Evolutionary conservation across 1,140 invertebrate species (phyloP), one percentile per base, ranked within the genome.

Genomic region (Drosophila repletoides): DNA sequence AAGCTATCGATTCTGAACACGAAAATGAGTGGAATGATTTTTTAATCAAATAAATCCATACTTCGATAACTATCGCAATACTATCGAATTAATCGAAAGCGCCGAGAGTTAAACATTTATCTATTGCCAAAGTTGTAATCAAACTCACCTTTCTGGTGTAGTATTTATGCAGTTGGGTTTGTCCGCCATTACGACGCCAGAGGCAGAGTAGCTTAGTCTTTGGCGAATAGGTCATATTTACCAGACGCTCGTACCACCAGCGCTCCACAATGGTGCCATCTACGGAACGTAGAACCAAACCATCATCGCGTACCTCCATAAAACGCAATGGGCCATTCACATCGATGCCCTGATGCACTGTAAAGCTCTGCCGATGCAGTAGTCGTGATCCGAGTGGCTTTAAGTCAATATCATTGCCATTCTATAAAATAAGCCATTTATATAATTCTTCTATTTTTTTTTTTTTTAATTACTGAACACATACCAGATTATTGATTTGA

Each of bases 191-290:
- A 70, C 95, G 93, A 58, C 96, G 94, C 97, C 98, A 99, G 34
- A 99, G 92, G 91, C 98, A 99, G 40, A 99, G 92, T 9, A 99
- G 96, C 91, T 97, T 96, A 79, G 96, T 99, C 92, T 99, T 99
- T 0, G 98, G 99, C 76, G 98, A 98, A 90, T 98, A 99, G 0
- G 98, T 99, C 97, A 99, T 99, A 89, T 99, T 99, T 6, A 99
- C 98, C 15, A 99, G 92, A 48, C 98, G 93, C 90, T 99, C 98
- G 92, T 98, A 99, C 98, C 98, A 99, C 98, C 98, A 99, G 90
- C 96, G 93, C 90, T 99, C 98, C 41, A 98, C 95, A 75, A 99
- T 99, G 3, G 97, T 95, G 26, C 93, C 93, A 43, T 79, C 84
- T 53, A 90, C 98, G 33, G 97, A 97, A 55, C 98, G 93, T 46